A percentile compares a stretch with the other conserved stretches of the same genome.
phyloP scores from a whole-genome alignment of 2,113 vertebrate species.

The Gasterosteus nipponicus region DNA sequence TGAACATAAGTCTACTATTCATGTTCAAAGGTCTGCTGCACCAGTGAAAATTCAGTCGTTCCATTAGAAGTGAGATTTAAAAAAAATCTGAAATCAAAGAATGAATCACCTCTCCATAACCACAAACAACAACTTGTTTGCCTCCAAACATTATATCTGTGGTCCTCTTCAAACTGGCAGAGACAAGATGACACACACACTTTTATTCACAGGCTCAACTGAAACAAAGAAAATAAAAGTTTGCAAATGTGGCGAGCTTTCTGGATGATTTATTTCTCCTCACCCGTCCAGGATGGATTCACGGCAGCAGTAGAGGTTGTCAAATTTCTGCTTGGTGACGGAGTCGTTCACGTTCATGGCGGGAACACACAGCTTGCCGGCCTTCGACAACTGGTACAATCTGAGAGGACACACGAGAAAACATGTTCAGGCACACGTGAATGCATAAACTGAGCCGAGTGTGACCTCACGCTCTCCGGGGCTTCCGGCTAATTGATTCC shows the following conservation, averaged over 20 bases:
- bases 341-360: conserved; percentile 99
- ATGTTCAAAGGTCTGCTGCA: conserved; percentile 1
- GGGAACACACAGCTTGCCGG: conserved; percentile 96
- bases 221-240: background rate
- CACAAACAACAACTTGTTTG: conserved; percentile 98
- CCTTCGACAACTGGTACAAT: conserved; percentile 98
- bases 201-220: conserved; percentile 2
- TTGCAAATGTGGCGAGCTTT: background rate
- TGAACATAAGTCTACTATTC: conserved; percentile 3
- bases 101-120: conserved; percentile 95
- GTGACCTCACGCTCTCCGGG: conserved; percentile 28
- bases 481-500: conserved; percentile 46
- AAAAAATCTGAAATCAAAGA: conserved; percentile 6
- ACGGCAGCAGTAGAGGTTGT: conserved; percentile 98
- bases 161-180: conserved; percentile 93
- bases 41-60: background rate
- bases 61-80: background rate
- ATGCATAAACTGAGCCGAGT: conserved; percentile 12
- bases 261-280: conserved; percentile 70
- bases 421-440: conserved; percentile 22
- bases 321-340: conserved; percentile 99
- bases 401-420: conserved; percentile 74
- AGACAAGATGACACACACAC: conserved; percentile 34
- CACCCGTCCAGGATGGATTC: conserved; percentile 99
- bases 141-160: conserved; percentile 99